Evolutionary conservation across 1,140 invertebrate genomes (phyloP).

Genomic region (Rhagoletis zephyria): DNA sequence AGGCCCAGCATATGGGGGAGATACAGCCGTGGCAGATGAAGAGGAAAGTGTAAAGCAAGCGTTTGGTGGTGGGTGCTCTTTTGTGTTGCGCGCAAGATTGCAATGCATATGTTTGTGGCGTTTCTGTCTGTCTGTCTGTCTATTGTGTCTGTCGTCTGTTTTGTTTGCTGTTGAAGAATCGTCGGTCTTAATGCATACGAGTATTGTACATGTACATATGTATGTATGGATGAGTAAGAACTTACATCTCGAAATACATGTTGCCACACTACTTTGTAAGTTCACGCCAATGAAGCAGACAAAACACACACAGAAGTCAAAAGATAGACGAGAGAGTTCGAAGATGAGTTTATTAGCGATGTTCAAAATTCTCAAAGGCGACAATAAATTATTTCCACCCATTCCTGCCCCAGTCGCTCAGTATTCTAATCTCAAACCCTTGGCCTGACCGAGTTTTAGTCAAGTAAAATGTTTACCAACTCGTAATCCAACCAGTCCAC

Average conservation of each 20-base stretch:
- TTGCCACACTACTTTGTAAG: background rate
- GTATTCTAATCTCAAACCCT: too few relatives aligned
- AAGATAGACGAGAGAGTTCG: too few relatives aligned
- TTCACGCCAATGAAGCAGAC: constrained; percentile 7
- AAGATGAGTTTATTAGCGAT: background rate
- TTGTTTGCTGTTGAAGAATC: background rate
- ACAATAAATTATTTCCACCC: too few relatives aligned
- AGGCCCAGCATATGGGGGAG: background rate
- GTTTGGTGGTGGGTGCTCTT: background rate
- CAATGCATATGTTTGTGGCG: constrained; percentile 25
- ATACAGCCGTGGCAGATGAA: background rate
- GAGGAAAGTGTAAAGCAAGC: background rate
- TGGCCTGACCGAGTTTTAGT: too few relatives aligned
- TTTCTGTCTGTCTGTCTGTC: constrained; percentile 4
- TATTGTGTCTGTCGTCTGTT: background rate
- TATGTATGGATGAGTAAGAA: background rate
- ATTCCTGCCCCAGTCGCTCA: too few relatives aligned
- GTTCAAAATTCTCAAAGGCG: too few relatives aligned
- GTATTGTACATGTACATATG: background rate
- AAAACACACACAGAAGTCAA: background rate
- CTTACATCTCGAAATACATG: background rate
- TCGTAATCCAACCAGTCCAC: too few relatives aligned
- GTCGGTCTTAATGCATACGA: background rate
- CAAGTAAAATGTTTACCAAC: too few relatives aligned
- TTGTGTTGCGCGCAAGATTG: background rate